A percentile compares a stretch with the other conserved stretches of the same genome.
phyloP scores from a whole-genome alignment of 1,140 invertebrate species.

The Pristionchus pacificus region DNA sequence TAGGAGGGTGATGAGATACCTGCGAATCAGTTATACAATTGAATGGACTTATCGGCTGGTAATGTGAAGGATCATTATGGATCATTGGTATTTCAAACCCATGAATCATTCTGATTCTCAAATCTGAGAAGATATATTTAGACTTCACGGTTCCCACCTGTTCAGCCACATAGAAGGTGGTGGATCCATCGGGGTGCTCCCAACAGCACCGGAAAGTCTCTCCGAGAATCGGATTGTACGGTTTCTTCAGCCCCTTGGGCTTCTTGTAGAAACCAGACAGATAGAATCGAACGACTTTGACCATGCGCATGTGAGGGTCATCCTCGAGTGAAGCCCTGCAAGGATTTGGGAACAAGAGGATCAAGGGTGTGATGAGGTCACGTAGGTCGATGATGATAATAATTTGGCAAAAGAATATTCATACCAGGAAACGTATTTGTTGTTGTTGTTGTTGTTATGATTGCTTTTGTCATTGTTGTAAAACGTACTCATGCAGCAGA shows the following conservation, averaged over 20 bases:
- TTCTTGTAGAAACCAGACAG: slow-evolving; percentile 64
- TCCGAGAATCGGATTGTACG: slow-evolving; percentile 66
- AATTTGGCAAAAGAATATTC: no score
- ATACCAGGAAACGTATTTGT: no score
- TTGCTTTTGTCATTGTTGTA: no score
- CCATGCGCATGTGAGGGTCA: slow-evolving; percentile 62
- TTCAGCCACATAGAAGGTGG: slow-evolving; percentile 87
- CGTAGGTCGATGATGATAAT: no score
- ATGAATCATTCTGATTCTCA: no score
- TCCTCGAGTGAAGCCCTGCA: slow-evolving; percentile 29
- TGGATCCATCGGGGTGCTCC: slow-evolving; percentile 66
- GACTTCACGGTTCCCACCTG: slow-evolving; percentile 70
- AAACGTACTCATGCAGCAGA: slow-evolving; percentile 74
- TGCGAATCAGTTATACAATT: no score
- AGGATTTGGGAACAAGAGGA: slow-evolving; percentile 51
- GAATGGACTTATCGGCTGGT: no score
- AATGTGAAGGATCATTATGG: no score
- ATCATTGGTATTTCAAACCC: no score
- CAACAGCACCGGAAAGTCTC: slow-evolving; percentile 65
- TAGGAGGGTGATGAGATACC: slow-evolving; percentile 89
- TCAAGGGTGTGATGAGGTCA: no score
- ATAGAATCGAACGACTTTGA: slow-evolving; percentile 61
- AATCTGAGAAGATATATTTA: no score
- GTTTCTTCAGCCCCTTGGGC: slow-evolving; percentile 64
- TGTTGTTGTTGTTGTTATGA: no score